These are phyloP conservation scores for Clitarchus hookeri DNA, from an alignment of 2,888 invertebrate genomes.

Conservation along the genomic window DNA sequence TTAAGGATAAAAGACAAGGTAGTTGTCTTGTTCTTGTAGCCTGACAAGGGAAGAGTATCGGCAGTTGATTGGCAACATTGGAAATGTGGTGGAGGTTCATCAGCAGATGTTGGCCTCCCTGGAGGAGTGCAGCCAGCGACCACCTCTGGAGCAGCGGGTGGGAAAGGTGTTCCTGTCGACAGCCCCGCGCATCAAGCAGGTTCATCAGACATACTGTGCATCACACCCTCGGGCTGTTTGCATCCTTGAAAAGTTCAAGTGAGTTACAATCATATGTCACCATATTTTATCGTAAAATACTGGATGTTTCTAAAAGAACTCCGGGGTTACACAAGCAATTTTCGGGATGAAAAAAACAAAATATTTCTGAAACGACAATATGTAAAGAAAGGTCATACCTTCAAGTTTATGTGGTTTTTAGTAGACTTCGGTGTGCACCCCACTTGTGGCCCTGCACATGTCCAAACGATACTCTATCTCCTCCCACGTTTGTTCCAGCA, in stretches of 20 bases:
- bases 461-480: too few relatives aligned
- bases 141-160: conserved; percentile 78
- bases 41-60: conserved; percentile 83
- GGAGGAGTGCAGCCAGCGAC: conserved; percentile 76
- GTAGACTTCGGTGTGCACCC: too few relatives aligned
- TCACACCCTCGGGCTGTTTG: conserved; percentile 94
- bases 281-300: too few relatives aligned
- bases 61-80: conserved; percentile 85
- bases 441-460: too few relatives aligned
- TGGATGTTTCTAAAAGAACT: too few relatives aligned
- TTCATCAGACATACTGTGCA: conserved; percentile 88
- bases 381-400: too few relatives aligned
- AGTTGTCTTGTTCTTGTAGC: conserved; percentile 56
- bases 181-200: conserved; percentile 79
- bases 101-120: conserved; percentile 77
- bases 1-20: not conserved
- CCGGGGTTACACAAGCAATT: too few relatives aligned
- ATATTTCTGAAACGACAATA: too few relatives aligned
- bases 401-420: too few relatives aligned
- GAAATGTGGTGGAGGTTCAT: conserved; percentile 84
- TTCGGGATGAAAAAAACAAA: too few relatives aligned
- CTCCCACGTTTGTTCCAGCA: too few relatives aligned
- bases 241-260: conserved; percentile 92
- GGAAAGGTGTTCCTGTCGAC: conserved; percentile 89
- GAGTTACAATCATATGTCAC: conserved; percentile 50